Base-by-base conservation (phyloP, 2,888 invertebrate genomes). In the Aricia artaxerxes region DNA sequence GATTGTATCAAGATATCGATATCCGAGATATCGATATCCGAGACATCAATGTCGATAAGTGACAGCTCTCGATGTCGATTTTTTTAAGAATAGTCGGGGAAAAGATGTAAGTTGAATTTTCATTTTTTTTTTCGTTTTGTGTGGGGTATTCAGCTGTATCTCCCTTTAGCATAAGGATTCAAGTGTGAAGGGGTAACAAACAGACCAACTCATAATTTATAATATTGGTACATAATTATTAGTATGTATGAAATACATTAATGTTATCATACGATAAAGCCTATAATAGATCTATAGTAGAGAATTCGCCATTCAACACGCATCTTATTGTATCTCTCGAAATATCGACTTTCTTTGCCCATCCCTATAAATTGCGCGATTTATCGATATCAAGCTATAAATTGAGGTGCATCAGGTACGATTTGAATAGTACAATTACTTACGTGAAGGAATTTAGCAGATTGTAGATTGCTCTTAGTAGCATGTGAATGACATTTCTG, bases 351-450 rank as follows among this genome's bases (percentile, higher is more conserved):
- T 3, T 0, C 16, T 24, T 69, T 35, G 69, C 35, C 13, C 69
- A 69, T 69, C 69, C 16, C 69, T 69, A 69, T 69, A 69, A 84
- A 82, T 81, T 82, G 82, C 78, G 79, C 79, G 84, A 85, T 84
- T 84, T 80, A 82, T 83, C 82, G 82, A 83, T 84, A 86, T 84
- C 84, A 73, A 64, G 82, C 81, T 79, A 84, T 85, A 85, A 84
- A 85, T 83, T 82, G 81, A 79, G 78, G 76, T 69, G 24, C 64
- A 78, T 73, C 76, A 73, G 78, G 80, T 81, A 81, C 78, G 79
- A 78, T 77, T 79, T 81, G 80, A 82, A 82, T 80, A 78, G 80
- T 78, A 75, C 73, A 80, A 81, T 81, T 79, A 81, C 79, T 79
- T 81, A 81, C 79, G 81, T 80, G 81, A 76, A 78, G 78, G 80